Evolutionary conservation across 1,140 invertebrate genomes (phyloP).

Genomic region (Drosophila sp.): DNA sequence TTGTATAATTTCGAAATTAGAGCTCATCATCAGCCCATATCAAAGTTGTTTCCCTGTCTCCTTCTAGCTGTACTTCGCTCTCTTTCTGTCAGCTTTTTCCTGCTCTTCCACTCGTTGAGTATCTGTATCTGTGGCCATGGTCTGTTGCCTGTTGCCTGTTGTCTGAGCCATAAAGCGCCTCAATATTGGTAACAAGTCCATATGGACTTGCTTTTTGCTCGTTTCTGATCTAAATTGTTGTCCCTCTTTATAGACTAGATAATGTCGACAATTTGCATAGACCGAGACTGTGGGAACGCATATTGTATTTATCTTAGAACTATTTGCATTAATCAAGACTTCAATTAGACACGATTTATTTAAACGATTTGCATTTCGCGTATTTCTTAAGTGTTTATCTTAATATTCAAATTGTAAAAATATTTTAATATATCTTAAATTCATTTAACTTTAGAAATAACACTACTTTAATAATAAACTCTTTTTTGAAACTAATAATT

Average conservation of each 20-base stretch:
- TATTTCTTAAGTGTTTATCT: not conserved
- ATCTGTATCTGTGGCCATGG: constrained; percentile 22
- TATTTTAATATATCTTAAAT: too few relatives aligned
- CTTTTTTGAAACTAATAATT: too few relatives aligned
- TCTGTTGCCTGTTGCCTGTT: constrained; percentile 30
- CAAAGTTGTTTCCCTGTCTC: constrained; percentile 63
- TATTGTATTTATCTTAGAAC: not conserved
- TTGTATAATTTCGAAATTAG: constrained; percentile 82
- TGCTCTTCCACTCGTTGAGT: constrained; percentile 12
- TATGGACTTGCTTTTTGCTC: not conserved
- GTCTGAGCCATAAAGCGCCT: constrained; percentile 14
- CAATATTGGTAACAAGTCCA: not conserved
- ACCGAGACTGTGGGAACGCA: constrained; percentile 34
- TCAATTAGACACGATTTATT: not conserved
- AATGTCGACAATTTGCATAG: constrained; percentile 44
- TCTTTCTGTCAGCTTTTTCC: not conserved
- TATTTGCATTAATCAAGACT: not conserved
- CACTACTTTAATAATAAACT: too few relatives aligned
- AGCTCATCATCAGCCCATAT: constrained; percentile 76
- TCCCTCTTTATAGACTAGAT: constrained; percentile 41
- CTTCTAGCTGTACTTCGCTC: too few relatives aligned
- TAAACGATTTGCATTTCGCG: too few relatives aligned
- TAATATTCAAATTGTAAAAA: too few relatives aligned
- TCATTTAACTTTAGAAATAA: too few relatives aligned
- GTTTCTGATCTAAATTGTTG: constrained; percentile 11